Conservation (phyloP, 2,888 invertebrate genomes). For the Sarcophaga variegata region DNA sequence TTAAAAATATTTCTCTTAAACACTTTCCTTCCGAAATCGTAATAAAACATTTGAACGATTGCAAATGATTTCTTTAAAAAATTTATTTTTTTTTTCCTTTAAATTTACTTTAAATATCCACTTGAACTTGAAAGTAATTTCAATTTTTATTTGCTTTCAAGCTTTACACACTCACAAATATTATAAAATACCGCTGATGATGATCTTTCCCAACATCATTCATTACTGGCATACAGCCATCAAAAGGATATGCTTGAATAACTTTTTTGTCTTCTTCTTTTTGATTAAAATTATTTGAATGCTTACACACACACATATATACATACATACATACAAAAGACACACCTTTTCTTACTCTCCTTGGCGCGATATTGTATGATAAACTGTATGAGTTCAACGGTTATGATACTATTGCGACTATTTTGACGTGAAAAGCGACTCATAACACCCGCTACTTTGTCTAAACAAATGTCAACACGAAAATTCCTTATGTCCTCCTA, state of each 20-base stretch:
- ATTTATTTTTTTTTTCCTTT: not conserved
- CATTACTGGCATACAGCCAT: not conserved
- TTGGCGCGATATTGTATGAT: conserved; percentile 81
- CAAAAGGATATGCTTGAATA: conserved; percentile 18
- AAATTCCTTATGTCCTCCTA: conserved; percentile 14
- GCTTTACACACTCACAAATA: not conserved
- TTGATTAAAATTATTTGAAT: not conserved
- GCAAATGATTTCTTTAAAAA: not conserved
- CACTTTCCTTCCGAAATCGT: conserved; percentile 71
- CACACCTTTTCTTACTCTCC: conserved; percentile 81
- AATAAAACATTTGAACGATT: conserved; percentile 49
- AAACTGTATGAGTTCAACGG: conserved; percentile 81
- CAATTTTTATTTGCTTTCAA: not conserved
- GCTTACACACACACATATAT: not conserved
- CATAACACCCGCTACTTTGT: conserved; percentile 72
- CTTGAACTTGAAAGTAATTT: not conserved
- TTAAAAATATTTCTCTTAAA: conserved; percentile 21
- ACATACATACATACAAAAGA: conserved; percentile 15
- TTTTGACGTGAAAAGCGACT: conserved; percentile 77
- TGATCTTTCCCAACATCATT: conserved; percentile 1
- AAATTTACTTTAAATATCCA: not conserved
- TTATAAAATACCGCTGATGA: not conserved
- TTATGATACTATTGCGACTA: conserved; percentile 80
- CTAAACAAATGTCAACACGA: conserved; percentile 48
- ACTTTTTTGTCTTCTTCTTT: not conserved